A percentile compares a stretch with the other conserved stretches of the same genome.
These are phyloP conservation scores for Trypoxylus dichotomus DNA, from an alignment of 1,140 invertebrate genomes.

Conservation along the genomic window DNA sequence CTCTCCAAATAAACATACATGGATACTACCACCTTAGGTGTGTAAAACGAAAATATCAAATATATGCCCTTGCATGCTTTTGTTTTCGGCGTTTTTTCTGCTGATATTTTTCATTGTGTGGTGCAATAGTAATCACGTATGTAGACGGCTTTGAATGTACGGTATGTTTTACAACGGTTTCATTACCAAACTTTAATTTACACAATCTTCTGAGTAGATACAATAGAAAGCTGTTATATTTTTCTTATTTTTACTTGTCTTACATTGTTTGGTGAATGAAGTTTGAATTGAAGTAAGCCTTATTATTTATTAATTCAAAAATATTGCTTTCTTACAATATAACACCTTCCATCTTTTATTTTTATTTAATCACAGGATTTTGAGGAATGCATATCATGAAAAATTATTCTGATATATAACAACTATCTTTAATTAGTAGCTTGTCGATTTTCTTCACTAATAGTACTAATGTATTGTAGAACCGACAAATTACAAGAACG, in stretches of 20 bases:
- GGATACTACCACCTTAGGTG: constrained; percentile 21
- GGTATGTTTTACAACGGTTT: background rate
- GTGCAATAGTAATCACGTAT: constrained; percentile 10
- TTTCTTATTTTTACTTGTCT: background rate
- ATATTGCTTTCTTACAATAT: too few relatives aligned
- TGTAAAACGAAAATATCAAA: background rate
- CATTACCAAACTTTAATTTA: background rate
- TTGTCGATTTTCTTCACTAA: background rate
- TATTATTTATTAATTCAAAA: too few relatives aligned
- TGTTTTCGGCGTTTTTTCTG: background rate
- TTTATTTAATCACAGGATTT: background rate
- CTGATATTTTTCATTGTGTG: background rate
- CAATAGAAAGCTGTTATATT: background rate
- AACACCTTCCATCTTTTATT: background rate
- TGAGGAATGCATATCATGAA: too few relatives aligned
- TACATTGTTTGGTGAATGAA: background rate
- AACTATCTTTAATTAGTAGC: background rate
- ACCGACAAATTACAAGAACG: too few relatives aligned
- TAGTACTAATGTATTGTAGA: background rate
- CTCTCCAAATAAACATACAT: background rate
- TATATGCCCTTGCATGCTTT: constrained; percentile 8
- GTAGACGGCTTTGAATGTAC: constrained; percentile 8
- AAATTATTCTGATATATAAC: background rate
- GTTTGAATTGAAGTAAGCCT: background rate
- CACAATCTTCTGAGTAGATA: background rate